phyloP scores from a whole-genome alignment of 1,140 invertebrate genomes.

The Drosophila truncata region DNA sequence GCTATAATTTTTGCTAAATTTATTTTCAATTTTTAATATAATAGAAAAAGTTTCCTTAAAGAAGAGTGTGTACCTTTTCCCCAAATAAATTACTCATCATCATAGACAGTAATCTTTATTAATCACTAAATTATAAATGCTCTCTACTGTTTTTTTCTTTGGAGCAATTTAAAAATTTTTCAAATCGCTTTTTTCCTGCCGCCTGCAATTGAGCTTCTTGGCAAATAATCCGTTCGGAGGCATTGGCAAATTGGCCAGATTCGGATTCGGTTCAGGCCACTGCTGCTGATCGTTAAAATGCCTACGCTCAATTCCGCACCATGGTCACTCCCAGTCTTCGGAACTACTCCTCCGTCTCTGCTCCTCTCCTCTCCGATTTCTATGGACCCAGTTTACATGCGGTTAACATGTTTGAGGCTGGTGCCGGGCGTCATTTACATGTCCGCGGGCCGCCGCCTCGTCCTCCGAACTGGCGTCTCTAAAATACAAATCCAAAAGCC shows the following conservation, averaged over 20 bases:
- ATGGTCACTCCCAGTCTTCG: slow-evolving; percentile 12
- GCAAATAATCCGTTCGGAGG: slow-evolving; percentile 44
- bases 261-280: slow-evolving; percentile 15
- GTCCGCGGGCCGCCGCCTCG: slow-evolving; percentile 63
- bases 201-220: slow-evolving; percentile 30
- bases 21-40: too few species aligned
- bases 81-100: background rate
- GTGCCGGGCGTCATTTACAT: slow-evolving; percentile 81
- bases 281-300: slow-evolving; percentile 59
- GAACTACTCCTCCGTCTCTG: background rate
- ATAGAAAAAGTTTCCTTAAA: too few species aligned
- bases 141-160: background rate
- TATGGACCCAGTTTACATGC: slow-evolving; percentile 66
- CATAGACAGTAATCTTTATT: background rate
- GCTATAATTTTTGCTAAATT: too few species aligned
- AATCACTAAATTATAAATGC: slow-evolving; percentile 12
- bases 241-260: slow-evolving; percentile 58
- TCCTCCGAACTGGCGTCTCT: slow-evolving; percentile 26
- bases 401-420: slow-evolving; percentile 77
- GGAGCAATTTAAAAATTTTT: slow-evolving; percentile 14
- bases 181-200: slow-evolving; percentile 32
- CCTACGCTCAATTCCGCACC: slow-evolving; percentile 48
- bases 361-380: background rate
- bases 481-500: slow-evolving; percentile 1
- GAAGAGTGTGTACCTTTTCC: background rate